Percentiles rank a stretch among this genome's conserved stretches.
Conservation (phyloP, 1,140 invertebrate species). For the Steinernema feltiae region DNA sequence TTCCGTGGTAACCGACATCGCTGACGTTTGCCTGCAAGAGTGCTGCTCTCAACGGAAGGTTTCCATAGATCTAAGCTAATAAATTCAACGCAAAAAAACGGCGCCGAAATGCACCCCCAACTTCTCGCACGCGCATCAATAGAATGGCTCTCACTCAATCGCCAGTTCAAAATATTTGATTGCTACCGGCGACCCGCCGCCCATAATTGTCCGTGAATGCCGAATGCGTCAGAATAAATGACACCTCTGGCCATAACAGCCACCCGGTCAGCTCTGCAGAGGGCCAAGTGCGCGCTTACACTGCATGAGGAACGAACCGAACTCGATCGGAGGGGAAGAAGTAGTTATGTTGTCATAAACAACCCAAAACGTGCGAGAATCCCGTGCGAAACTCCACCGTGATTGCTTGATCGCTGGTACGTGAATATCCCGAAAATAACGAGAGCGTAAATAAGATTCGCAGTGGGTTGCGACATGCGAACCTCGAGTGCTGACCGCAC, state of each 20-base stretch:
- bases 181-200: neutral
- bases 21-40: neutral
- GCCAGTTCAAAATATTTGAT: neutral
- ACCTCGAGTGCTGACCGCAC: too few species aligned
- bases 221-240: neutral
- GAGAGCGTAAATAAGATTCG: too few species aligned
- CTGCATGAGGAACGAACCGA: too few species aligned
- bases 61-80: constrained; percentile 6
- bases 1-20: neutral
- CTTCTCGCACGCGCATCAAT: neutral
- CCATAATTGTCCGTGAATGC: constrained; percentile 1
- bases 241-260: neutral
- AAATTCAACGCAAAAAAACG: constrained; percentile 1
- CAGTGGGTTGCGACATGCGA: too few species aligned
- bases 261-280: neutral
- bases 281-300: neutral
- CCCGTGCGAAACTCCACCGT: too few species aligned
- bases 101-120: neutral
- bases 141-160: neutral
- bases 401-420: too few species aligned
- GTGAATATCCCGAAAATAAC: too few species aligned
- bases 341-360: too few species aligned
- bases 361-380: too few species aligned
- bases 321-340: too few species aligned
- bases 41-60: neutral